phyloP scores from a whole-genome alignment of 2,113 vertebrate genomes.

The Colossoma macropomum region DNA sequence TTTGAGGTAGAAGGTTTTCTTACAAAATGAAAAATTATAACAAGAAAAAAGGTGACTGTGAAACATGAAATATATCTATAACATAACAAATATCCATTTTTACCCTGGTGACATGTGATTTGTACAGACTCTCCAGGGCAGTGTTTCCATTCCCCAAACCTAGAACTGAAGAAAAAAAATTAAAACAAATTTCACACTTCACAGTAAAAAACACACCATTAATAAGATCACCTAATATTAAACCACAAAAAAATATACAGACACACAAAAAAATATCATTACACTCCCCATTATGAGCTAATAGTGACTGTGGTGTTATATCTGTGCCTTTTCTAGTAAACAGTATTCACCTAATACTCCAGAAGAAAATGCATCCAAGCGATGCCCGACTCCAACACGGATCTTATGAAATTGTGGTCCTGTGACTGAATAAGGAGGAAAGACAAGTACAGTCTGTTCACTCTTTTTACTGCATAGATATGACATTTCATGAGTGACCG shows the following conservation, averaged over 20 bases:
- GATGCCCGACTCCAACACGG: slow-evolving; percentile 86
- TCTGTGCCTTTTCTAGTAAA: background rate
- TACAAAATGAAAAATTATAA: background rate
- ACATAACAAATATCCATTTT: slow-evolving; percentile 14
- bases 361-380: slow-evolving; percentile 84
- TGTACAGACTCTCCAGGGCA: slow-evolving; percentile 77
- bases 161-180: slow-evolving; percentile 78
- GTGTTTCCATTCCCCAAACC: slow-evolving; percentile 82
- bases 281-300: too few relatives aligned
- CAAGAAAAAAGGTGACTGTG: background rate
- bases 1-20: too few relatives aligned
- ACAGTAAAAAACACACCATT: background rate
- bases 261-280: background rate
- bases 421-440: slow-evolving; percentile 73
- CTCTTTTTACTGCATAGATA: background rate
- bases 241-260: background rate
- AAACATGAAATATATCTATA: slow-evolving; percentile 8
- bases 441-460: background rate
- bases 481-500: background rate
- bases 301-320: background rate
- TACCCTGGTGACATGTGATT: slow-evolving; percentile 86
- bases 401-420: slow-evolving; percentile 82
- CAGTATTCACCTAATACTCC: slow-evolving; percentile 85
- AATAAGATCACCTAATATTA: background rate
- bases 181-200: background rate